Evolutionary conservation across 2,797 vertebrate species (phyloP), one percentile per base, ranked within the genome.

Genomic region (Aldrovandia affinis): DNA sequence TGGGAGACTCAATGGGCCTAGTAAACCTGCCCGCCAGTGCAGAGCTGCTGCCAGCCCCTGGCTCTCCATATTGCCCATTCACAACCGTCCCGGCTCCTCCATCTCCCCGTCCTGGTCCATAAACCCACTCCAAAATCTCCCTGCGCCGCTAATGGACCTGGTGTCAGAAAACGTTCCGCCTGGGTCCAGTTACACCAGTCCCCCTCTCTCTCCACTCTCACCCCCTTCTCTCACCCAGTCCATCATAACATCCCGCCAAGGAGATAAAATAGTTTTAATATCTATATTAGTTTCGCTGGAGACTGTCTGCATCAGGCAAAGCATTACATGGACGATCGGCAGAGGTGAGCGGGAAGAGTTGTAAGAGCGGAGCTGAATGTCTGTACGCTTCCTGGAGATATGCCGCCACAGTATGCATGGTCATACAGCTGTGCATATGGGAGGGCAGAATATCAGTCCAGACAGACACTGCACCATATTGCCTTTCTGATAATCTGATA

Each of bases 231-330:
- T 89, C 89, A 86, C 90, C 87, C 88, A 55, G 84, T 83, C 84
- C 70, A 84, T 91, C 86, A 85, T 88, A 86, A 88, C 75, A 85
- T 47, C 73, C 44, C 54, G 57, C 81, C 87, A 87, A 90, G 81
- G 90, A 91, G 91, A 92, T 92, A 88, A 85, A 87, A 89, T 78
- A 9, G 2, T 68, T 86, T 85, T 88, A 89, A 93, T 91, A 91
- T 91, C 90, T 91, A 92, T 89, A 59, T 57, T 54, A 1, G 86
- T 85, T 86, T 89, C 88, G 84, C 85, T 85, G 82, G 73, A 83
- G 33, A 57, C 81, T 75, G 10, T 63, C 80, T 75, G 81, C 22
- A 25, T 36, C 61, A 20, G 63, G 14, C 52, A 22, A 8, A n/a
- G 18, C 33, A 47, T 18, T 80, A 25, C 50, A 39, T 47, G n/a